Percentiles rank a stretch among this genome's conserved stretches.
These are phyloP conservation scores for Thelaira solivaga DNA, from an alignment of 2,888 invertebrate genomes.

Conservation along the genomic window DNA sequence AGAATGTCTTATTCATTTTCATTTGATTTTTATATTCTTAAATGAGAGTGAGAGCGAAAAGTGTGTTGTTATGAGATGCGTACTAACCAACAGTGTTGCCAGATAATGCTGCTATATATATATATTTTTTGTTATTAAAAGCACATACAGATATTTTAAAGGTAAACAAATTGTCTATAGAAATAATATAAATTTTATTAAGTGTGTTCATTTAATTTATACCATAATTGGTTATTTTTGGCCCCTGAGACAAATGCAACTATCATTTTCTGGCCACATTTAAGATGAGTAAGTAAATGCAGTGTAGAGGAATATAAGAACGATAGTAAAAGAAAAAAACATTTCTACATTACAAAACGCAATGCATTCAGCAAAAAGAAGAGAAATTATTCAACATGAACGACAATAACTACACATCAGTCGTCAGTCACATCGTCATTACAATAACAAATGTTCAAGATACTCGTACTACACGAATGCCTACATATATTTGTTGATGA, in stretches of 20 bases:
- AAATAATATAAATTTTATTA: too few relatives aligned
- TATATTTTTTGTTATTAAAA: too few relatives aligned
- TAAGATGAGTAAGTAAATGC: background rate
- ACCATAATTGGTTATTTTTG: too few relatives aligned
- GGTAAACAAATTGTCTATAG: too few relatives aligned
- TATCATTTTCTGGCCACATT: too few relatives aligned
- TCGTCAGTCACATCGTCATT: slow-evolving; percentile 6
- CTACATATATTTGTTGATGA: background rate
- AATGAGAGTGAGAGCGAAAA: slow-evolving; percentile 8
- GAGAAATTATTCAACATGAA: background rate
- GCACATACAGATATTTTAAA: too few relatives aligned
- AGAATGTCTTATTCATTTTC: background rate
- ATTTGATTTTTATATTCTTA: background rate
- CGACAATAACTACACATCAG: slow-evolving; percentile 11
- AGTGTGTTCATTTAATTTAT: too few relatives aligned
- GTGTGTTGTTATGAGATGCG: background rate
- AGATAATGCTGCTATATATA: background rate
- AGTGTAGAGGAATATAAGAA: slow-evolving; percentile 19
- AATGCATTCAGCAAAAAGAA: slow-evolving; percentile 1
- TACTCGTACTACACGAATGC: too few relatives aligned
- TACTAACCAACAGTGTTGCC: too few relatives aligned
- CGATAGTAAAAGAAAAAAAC: background rate
- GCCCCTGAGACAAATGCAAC: too few relatives aligned
- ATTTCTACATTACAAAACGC: slow-evolving; percentile 31
- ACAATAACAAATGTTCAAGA: slow-evolving; percentile 27